Evolutionary conservation across 2,797 vertebrate species (phyloP), one percentile per base, ranked within the genome.

Genomic region (Enoplosus armatus): DNA sequence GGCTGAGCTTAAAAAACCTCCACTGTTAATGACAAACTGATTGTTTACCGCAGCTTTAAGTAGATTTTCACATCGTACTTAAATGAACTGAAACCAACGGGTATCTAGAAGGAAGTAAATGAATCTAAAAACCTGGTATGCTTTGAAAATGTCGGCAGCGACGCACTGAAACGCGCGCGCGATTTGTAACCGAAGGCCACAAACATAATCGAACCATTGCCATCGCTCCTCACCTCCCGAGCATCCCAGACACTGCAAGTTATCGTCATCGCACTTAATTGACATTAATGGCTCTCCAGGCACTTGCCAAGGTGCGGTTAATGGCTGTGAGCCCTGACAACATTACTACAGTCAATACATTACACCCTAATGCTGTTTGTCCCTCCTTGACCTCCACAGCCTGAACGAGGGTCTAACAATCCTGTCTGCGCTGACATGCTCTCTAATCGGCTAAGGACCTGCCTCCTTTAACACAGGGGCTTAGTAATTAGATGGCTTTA

Each of bases 401-500:
- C 33, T 47, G 43, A 66, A 10, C 1, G 20, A 55, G 37, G 53
- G 62, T 84, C 53, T 59, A 51, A 72, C 56, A 45, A 59, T 51
- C 76, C 24, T 3, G 27, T 75, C 75, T 59, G 47, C 16, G 9
- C 33, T 39, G 65, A 80, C 61, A 53, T 33, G 66, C 70, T 64
- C 8, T n/a, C 41, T 88, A 84, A 89, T 90, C 73, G 55, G 70
- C 64, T 82, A 80, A 86, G 82, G 55, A 66, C 69, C 63, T 64
- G 74, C 29, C 70, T 75, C 33, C 75, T 75, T 59, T 62, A 77
- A 84, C 81, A 80, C 83, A 80, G 73, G 63, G 81, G 83, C 77
- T 87, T 73, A 84, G 71, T 89, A 73, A 91, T 87, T 85, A 85
- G 70, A 59, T 66, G 73, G 84, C 75, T 89, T 87, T 82, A 75